Evolutionary conservation across 2,888 invertebrate genomes (phyloP), one percentile per base, ranked within the genome.

Genomic region (Leptinotarsa haldemani): DNA sequence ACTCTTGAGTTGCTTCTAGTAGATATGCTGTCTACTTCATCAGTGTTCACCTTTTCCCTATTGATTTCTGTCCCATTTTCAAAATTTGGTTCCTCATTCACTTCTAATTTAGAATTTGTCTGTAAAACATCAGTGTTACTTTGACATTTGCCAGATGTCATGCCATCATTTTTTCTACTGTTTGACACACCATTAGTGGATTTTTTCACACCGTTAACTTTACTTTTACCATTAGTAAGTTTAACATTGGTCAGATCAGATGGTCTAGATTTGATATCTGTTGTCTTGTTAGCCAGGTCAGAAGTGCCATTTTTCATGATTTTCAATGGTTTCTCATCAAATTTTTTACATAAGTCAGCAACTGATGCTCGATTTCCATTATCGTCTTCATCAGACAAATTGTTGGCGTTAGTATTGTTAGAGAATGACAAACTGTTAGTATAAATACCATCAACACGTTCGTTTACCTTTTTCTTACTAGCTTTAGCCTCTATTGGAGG

Each of bases 311-410:
- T 82, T 75, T 80, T 77, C 75, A 68, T 74, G 75, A 88, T 50
- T 79, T 74, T 80, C 69, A 76, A 65, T 71, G 79, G 88, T 40
- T 88, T 82, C 12, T 84, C 83, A 83, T 91, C 91, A 84, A 80
- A 91, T 78, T 89, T 88, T 81, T 90, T 90, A 74, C 91, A 86
- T 71, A 91, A 89, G 80, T 92, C 92, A 1, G 90, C 90, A 5
- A 91, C 91, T 5, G 91, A 89, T 3, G 90, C 85, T 72, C 87
- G 89, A 82, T 91, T 91, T 18, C 91, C 91, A 83, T 92, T 91
- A 77, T 88, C 89, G 83, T 91, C 91, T 80, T 90, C 90, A 46
- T 79, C 81, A 53, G 78, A 77, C 86, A 88, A 85, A 76, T 84
- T 82, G 82, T 88, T 85, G 85, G 74, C 89, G 2, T 90, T 86